Evolutionary conservation across 2,888 invertebrate species (phyloP), one percentile per base, ranked within the genome.

Genomic region (Drosophila flavopinicola): DNA sequence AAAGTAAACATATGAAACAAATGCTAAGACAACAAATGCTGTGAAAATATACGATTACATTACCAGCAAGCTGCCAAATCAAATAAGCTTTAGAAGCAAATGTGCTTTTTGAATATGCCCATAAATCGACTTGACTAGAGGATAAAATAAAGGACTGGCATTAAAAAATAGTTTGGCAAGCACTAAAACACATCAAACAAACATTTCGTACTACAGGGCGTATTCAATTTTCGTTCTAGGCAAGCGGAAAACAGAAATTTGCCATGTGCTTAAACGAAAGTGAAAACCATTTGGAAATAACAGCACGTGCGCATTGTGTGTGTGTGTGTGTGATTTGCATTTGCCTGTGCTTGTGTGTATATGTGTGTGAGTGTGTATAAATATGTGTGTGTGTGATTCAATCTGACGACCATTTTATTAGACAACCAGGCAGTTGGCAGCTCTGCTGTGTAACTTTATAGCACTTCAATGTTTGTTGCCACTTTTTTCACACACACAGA

Each of bases 221-320:
- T 42, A 75, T 85, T 75, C 59, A 63, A 76, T 76, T 75, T 48
- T 27, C 23, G 6, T 24, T 6, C 7, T 29, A 33, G 32, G 20
- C 23, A 58, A 42, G 27, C 48, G 32, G 59, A 57, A 60, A 65
- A 48, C 49, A 42, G 20, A 70, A 65, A 78, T 74, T 75, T 67
- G 49, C 35, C 64, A 68, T 59, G 66, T 71, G 65, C 77, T 72
- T 72, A 63, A 68, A 33, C 30, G 65, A 75, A 72, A 80, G 68
- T 70, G 67, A 75, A 82, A 85, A 75, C 85, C 66, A 86, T 85
- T 80, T 75, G 63, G 64, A 57, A 79, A 78, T 53, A 57, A 60
- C 66, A 75, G 65, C 85, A 85, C 75, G 79, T 80, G 69, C 75
- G 29, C 37, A 27, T 54, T 51, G 17, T 61, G 41, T 56, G 47